Percentiles rank a stretch among this genome's conserved stretches.
Conservation (phyloP, 2,888 invertebrate species). For the Phengaris alcon region DNA sequence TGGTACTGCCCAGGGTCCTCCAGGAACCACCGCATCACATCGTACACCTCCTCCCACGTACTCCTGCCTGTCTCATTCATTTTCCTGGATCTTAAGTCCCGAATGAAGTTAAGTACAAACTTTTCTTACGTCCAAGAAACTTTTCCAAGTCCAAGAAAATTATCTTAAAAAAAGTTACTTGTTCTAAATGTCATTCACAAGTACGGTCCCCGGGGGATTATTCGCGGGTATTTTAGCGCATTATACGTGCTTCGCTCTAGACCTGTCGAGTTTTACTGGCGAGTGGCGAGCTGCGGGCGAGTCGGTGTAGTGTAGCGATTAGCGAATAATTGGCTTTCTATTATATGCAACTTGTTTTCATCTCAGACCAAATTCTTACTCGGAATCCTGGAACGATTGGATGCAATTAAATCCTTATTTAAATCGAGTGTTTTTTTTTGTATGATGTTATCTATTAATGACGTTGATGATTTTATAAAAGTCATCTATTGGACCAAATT, state of each 20-base stretch:
- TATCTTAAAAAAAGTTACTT: neutral
- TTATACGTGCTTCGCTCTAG: conserved; percentile 35
- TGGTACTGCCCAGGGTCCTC: conserved; percentile 79
- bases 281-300: conserved; percentile 43
- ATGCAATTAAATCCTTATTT: neutral
- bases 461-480: neutral
- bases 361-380: neutral
- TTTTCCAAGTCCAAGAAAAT: neutral
- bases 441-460: neutral
- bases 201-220: neutral
- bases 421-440: neutral
- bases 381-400: conserved; percentile 1
- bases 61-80: conserved; percentile 62
- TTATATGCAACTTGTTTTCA: conserved; percentile 28
- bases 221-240: neutral
- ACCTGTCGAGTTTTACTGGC: conserved; percentile 40
- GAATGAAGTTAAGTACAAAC: neutral
- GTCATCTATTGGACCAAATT: too few relatives aligned
- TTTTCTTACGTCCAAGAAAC: neutral
- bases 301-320: conserved; percentile 46
- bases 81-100: conserved; percentile 22
- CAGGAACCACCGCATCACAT: conserved; percentile 75
- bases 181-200: too few relatives aligned
- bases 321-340: conserved; percentile 59
- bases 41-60: conserved; percentile 67